Evolutionary conservation across 2,888 invertebrate genomes (phyloP), one percentile per base, ranked within the genome.

Genomic region (Drosophila paranaensis): DNA sequence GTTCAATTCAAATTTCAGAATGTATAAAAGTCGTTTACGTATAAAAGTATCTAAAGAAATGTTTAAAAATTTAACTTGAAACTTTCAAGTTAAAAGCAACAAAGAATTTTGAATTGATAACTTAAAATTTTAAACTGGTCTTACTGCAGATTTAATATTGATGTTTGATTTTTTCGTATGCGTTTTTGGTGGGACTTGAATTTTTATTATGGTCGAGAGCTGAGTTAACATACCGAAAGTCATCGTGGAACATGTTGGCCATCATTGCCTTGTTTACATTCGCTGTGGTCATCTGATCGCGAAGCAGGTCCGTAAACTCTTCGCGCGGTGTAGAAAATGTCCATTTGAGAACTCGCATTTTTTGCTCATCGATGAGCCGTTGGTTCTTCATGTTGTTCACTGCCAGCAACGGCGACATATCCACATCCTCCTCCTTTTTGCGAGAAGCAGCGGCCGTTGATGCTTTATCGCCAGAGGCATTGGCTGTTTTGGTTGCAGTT

Each of bases 271-370:
- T 97, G 91, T 98, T 98, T 54, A 98, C 95, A 71, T 97, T 97
- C 0, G 98, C 98, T 30, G 95, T 95, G 0, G 94, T 94, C 98
- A 99, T 98, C 91, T 98, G 97, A 75, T 97, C 97, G 81, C 96
- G 96, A 53, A 99, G 93, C 74, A 98, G 95, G 20, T 98, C 97
- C 14, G 98, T 96, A 93, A 98, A 99, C 91, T 99, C 99, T 86
- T 97, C 97, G 33, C 98, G 94, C 0, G 99, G 98, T 0, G 96
- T 95, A 0, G 97, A 96, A 90, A 99, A 99, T 92, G 98, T 98
- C 99, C 99, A 99, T 92, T 97, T 98, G 25, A 99, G 93, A 6
- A 97, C 96, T 93, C 98, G 98, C 65, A 99, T 94, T 92, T 97
- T 97, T 88, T 97, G 97, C 91, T 99, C 99, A 90, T 99, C 99